A percentile compares a stretch with the other conserved stretches of the same genome.
Evolutionary conservation across 2,888 invertebrate species (phyloP).

Genomic region (Boloria selene): DNA sequence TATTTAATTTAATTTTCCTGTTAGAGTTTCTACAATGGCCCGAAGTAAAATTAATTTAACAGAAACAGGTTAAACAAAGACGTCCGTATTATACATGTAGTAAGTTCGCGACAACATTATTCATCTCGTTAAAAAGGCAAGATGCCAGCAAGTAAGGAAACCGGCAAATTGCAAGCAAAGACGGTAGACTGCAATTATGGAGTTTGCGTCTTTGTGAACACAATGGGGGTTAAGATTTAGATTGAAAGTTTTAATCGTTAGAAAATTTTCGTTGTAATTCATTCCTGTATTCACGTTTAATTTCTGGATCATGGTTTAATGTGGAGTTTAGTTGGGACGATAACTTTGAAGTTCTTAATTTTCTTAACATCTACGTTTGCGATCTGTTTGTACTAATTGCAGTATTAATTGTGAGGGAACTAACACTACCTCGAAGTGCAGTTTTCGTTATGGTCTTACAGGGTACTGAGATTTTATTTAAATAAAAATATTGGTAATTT

Average conservation of each 20-base stretch:
- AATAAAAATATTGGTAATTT: no score
- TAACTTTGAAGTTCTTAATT: background rate
- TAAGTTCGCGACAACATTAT: slow-evolving; percentile 28
- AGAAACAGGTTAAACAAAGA: background rate
- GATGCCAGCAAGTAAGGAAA: slow-evolving; percentile 33
- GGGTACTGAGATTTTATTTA: no score
- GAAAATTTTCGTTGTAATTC: slow-evolving; percentile 34
- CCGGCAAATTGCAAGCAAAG: slow-evolving; percentile 56
- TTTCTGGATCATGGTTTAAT: slow-evolving; percentile 17
- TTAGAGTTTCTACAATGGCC: no score
- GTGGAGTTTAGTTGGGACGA: background rate
- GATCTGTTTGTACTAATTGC: no score
- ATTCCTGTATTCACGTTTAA: slow-evolving; percentile 20
- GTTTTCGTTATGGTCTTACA: no score
- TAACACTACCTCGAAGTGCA: no score
- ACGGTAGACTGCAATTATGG: slow-evolving; percentile 46
- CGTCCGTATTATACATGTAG: slow-evolving; percentile 7
- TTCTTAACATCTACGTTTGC: background rate
- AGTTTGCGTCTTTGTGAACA: slow-evolving; percentile 40
- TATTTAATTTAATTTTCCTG: no score
- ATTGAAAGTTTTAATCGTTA: slow-evolving; percentile 36
- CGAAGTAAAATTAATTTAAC: background rate
- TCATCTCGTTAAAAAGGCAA: slow-evolving; percentile 33
- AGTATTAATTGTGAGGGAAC: no score
- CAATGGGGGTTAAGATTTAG: slow-evolving; percentile 35